Evolutionary conservation across 1,140 invertebrate genomes (phyloP).

Genomic region (Bombus pascuorum): DNA sequence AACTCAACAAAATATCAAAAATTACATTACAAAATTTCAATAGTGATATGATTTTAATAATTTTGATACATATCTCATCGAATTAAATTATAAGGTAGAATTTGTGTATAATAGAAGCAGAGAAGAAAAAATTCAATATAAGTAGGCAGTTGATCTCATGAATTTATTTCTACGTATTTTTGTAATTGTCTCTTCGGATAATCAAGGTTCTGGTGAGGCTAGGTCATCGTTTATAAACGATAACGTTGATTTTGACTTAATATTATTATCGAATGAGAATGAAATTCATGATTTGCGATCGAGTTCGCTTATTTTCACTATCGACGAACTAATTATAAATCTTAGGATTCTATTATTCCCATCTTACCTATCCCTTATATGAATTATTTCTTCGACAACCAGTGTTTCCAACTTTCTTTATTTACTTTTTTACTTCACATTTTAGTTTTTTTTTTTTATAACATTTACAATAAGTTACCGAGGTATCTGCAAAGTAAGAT

Average conservation of each 20-base stretch:
- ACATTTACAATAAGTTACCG: background rate
- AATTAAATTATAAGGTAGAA: background rate
- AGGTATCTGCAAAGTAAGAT: background rate
- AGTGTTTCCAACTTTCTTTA: slow-evolving; percentile 34
- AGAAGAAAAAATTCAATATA: background rate
- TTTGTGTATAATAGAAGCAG: background rate
- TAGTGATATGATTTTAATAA: background rate
- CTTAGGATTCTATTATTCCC: slow-evolving; percentile 19
- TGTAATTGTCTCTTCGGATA: background rate
- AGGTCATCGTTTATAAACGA: slow-evolving; percentile 2
- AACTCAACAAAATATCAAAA: background rate
- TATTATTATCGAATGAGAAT: slow-evolving; percentile 20
- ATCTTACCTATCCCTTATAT: background rate
- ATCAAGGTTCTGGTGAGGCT: slow-evolving; percentile 35
- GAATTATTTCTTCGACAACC: background rate
- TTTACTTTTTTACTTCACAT: background rate
- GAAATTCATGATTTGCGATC: slow-evolving; percentile 19
- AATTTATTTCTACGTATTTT: background rate
- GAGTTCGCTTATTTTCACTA: slow-evolving; percentile 20
- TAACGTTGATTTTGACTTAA: slow-evolving; percentile 9
- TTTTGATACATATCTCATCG: background rate
- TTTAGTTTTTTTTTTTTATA: background rate
- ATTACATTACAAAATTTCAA: background rate
- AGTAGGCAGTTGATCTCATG: background rate
- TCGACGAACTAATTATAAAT: slow-evolving; percentile 16